Evolutionary conservation across 2,888 invertebrate genomes (phyloP).

Genomic region (Brachyopa scutellaris): DNA sequence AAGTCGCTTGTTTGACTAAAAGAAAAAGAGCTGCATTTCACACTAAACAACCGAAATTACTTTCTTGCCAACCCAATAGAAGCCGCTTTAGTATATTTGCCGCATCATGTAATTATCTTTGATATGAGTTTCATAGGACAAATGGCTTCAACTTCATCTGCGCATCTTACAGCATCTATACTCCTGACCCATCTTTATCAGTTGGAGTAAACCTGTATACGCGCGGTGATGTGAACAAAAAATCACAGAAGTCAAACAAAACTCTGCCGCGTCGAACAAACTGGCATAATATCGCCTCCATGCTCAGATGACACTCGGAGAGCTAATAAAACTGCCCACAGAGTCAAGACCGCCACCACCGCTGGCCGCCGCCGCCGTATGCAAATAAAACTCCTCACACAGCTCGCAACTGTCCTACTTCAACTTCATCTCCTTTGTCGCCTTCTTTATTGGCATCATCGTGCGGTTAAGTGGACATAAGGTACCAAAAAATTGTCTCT

Average conservation of each 20-base stretch:
- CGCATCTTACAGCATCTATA: too few relatives aligned
- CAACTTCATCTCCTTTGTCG: conserved; percentile 70
- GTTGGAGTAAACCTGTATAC: too few relatives aligned
- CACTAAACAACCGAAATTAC: too few relatives aligned
- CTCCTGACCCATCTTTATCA: too few relatives aligned
- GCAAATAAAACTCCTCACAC: conserved; percentile 55
- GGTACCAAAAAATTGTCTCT: conserved; percentile 72
- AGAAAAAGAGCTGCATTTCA: too few relatives aligned
- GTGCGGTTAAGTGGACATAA: conserved; percentile 72
- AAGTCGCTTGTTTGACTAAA: too few relatives aligned
- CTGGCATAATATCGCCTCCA: conserved; percentile 56
- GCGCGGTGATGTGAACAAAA: conserved; percentile 12
- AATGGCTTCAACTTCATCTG: too few relatives aligned
- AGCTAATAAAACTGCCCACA: conserved; percentile 68
- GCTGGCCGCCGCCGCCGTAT: conserved; percentile 43
- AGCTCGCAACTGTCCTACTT: conserved; percentile 38
- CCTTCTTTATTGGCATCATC: conserved; percentile 71
- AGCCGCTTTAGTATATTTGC: too few relatives aligned
- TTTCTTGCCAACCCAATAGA: too few relatives aligned
- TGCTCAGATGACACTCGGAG: conserved; percentile 58
- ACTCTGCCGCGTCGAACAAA: conserved; percentile 53
- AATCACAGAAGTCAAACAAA: conserved; percentile 60
- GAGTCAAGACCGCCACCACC: conserved; percentile 23
- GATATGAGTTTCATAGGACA: too few relatives aligned
- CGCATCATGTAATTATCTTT: too few relatives aligned